phyloP scores from a whole-genome alignment of 2,113 vertebrate species.

The Callipepla squamata region DNA sequence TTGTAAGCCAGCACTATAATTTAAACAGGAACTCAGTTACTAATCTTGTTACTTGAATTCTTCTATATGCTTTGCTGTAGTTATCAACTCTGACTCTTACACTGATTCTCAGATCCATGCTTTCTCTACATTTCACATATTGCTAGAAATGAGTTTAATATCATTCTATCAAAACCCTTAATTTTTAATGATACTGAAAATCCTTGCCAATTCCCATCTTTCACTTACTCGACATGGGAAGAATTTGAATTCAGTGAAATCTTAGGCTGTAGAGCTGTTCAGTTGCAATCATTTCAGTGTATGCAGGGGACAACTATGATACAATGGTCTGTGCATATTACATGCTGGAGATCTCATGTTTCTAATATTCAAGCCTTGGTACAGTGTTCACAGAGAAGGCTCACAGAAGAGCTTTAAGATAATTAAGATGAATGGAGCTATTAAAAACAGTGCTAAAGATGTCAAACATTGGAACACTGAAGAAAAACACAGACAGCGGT shows the following conservation, averaged over 20 bases:
- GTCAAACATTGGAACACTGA: neutral
- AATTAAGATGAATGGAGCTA: neutral
- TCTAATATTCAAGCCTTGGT: neutral
- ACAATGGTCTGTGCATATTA: neutral
- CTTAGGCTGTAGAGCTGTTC: neutral
- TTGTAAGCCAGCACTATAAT: neutral
- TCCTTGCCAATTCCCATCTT: neutral
- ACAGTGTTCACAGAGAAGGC: neutral
- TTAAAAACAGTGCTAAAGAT: neutral
- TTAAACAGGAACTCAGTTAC: neutral
- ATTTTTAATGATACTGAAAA: neutral
- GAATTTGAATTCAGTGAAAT: neutral
- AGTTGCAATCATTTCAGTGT: neutral
- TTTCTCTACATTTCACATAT: neutral
- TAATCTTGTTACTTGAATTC: neutral
- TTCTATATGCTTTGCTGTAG: neutral
- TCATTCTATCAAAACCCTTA: neutral
- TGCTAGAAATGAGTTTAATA: neutral
- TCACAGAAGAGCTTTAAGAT: neutral
- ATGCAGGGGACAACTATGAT: neutral
- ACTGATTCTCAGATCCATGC: neutral
- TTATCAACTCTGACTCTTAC: neutral
- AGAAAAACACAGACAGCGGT: neutral
- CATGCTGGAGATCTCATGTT: neutral
- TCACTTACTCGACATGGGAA: neutral